phyloP scores from a whole-genome alignment of 2,888 invertebrate genomes.

The Hypselothyrea guttata region DNA sequence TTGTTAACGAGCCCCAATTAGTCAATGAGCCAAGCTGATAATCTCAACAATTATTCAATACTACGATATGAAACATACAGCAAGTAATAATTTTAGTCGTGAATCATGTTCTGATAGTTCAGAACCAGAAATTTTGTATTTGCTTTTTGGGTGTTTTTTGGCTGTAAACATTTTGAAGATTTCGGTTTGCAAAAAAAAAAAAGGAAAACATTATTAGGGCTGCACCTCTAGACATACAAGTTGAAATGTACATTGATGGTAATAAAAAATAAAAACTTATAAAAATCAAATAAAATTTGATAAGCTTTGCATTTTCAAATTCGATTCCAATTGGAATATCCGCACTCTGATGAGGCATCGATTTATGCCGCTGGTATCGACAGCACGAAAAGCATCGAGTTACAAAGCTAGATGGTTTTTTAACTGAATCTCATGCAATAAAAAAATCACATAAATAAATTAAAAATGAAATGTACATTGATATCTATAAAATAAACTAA shows the following conservation, averaged over 20 bases:
- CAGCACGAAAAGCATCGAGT: too few relatives aligned
- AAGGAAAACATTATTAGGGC: conserved; percentile 27
- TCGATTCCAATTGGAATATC: too few relatives aligned
- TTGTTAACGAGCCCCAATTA: conserved; percentile 48
- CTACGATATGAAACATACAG: neutral
- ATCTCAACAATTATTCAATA: conserved; percentile 66
- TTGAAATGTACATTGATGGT: conserved; percentile 41
- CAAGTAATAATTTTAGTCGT: conserved; percentile 37
- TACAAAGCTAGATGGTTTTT: too few relatives aligned
- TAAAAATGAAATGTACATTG: conserved; percentile 4
- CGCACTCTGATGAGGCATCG: too few relatives aligned
- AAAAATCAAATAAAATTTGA: too few relatives aligned
- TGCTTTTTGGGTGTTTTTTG: conserved; percentile 36
- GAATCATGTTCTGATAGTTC: conserved; percentile 31
- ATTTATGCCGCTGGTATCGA: too few relatives aligned
- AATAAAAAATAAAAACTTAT: conserved; percentile 31
- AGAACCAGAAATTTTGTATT: conserved; percentile 30
- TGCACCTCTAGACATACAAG: conserved; percentile 46
- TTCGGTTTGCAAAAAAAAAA: conserved; percentile 44
- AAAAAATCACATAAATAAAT: too few relatives aligned
- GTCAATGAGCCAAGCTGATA: conserved; percentile 69
- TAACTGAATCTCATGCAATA: too few relatives aligned
- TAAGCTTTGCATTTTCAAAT: too few relatives aligned
- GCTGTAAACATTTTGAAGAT: conserved; percentile 26
- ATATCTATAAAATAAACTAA: neutral